Evolutionary conservation across 1,140 invertebrate species (phyloP), one percentile per base, ranked within the genome.

Genomic region (Macrostomum lignano): DNA sequence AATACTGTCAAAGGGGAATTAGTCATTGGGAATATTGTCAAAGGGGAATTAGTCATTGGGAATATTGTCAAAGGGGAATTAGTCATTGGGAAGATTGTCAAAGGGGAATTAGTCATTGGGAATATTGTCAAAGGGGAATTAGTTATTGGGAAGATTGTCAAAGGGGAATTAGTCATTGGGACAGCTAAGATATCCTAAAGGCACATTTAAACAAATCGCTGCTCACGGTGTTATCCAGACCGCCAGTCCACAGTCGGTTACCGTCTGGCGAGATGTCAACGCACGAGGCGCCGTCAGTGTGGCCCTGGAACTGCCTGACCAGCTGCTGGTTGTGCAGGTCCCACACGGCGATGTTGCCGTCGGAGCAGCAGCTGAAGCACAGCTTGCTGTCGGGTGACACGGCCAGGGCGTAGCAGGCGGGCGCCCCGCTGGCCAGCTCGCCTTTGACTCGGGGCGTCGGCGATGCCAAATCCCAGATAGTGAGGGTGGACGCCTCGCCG

Each of bases 201-300:
- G n/a, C n/a, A n/a, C n/a, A n/a, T n/a, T n/a, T n/a, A n/a, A n/a
- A n/a, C n/a, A n/a, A n/a, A n/a, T n/a, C n/a, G n/a, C n/a, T 84
- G 20, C 86, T 64, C 7, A 94, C 82, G 2, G 82, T 88, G 49
- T 86, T 91, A 57, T 94, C 84, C 9, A 93, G 58, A n/a, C 84
- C 84, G 17, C 84, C 84, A 5, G 84, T 93, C 82, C 84, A 93
- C 40, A 94, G 56, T 49, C 79, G 76, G 3, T 71, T 73, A 17
- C 86, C 84, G 52, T 93, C 82, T n/a, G 74, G 71, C 26, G 78
- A 84, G 36, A 93, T 84, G 58, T 93, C 84, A 45, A 94, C 88
- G 59, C 84, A 94, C 26, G 76, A 84, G 21, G 84, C 84, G 38
- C 84, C 82, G 59, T 93, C 84, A 28, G 77, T 82, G 58, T 94